These are phyloP conservation scores for Hyposmocoma kahamanoa DNA, from an alignment of 1,140 invertebrate genomes.

Conservation along the genomic window DNA sequence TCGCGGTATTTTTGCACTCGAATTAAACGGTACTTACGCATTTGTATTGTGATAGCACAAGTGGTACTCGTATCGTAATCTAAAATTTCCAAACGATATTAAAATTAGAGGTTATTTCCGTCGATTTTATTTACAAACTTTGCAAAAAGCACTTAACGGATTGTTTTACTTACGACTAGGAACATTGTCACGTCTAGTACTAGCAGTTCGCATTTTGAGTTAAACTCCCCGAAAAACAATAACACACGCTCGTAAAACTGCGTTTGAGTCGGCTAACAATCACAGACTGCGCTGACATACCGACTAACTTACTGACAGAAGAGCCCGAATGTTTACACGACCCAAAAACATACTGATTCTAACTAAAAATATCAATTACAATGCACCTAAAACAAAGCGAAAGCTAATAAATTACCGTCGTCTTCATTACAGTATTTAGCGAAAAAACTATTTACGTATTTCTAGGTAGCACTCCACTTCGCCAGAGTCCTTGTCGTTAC, in stretches of 20 bases:
- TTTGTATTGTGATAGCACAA: conserved; percentile 68
- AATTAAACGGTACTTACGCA: conserved; percentile 54
- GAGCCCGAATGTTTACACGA: conserved; percentile 62
- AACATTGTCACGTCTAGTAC: conserved; percentile 59
- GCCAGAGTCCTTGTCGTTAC: conserved; percentile 68
- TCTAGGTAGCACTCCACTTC: conserved; percentile 73
- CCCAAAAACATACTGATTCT: conserved; percentile 65
- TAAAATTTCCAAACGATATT: conserved; percentile 54
- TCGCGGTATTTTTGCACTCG: not conserved
- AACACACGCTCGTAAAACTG: conserved; percentile 39
- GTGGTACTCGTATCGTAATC: conserved; percentile 65
- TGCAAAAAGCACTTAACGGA: conserved; percentile 1
- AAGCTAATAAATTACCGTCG: conserved; percentile 40
- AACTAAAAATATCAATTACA: conserved; percentile 73
- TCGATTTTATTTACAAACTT: conserved; percentile 8
- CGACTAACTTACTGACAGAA: conserved; percentile 60
- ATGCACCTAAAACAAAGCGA: conserved; percentile 53
- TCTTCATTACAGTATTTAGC: conserved; percentile 46
- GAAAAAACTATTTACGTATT: conserved; percentile 68
- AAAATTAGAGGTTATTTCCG: conserved; percentile 24
- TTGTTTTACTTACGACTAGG: conserved; percentile 57
- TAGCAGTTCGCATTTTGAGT: conserved; percentile 45
- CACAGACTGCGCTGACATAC: conserved; percentile 53
- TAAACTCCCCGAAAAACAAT: conserved; percentile 6
- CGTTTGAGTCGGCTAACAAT: conserved; percentile 48